Evolutionary conservation across 2,113 vertebrate genomes (phyloP).

Genomic region (Cercocebus atys): DNA sequence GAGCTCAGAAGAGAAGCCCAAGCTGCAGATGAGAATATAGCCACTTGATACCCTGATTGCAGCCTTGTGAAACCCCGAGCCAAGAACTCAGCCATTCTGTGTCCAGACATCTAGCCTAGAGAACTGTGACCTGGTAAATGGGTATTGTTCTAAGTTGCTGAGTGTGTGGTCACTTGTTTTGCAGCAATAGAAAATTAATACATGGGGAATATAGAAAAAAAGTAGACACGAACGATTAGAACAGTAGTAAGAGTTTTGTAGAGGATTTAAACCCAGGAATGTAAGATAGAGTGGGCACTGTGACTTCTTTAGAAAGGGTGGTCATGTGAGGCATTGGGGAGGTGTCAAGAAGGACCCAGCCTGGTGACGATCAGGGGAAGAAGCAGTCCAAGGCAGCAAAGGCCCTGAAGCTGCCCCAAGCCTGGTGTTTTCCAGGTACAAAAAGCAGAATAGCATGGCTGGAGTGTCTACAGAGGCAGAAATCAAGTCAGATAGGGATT

Average conservation of each 20-base stretch:
- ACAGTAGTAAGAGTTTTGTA: background rate
- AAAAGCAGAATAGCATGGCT: background rate
- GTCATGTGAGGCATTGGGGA: background rate
- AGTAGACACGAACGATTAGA: background rate
- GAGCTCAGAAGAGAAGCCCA: background rate
- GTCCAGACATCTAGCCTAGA: background rate
- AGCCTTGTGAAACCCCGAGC: background rate
- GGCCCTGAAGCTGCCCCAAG: background rate
- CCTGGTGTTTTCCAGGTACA: background rate
- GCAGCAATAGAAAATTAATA: background rate
- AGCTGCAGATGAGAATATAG: background rate
- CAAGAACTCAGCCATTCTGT: background rate
- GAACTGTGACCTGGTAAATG: background rate
- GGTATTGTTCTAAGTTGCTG: background rate
- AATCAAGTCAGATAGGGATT: background rate
- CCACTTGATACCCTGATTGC: fast-evolving
- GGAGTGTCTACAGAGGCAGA: background rate
- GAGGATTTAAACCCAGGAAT: background rate
- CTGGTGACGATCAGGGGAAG: background rate
- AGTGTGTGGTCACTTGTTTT: background rate
- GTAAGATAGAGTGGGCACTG: too few relatives aligned
- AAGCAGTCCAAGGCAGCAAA: background rate
- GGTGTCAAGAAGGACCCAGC: background rate
- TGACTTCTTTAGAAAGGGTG: background rate
- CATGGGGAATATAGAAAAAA: background rate